phyloP scores from a whole-genome alignment of 2,888 invertebrate genomes.

The Sipha maydis region DNA sequence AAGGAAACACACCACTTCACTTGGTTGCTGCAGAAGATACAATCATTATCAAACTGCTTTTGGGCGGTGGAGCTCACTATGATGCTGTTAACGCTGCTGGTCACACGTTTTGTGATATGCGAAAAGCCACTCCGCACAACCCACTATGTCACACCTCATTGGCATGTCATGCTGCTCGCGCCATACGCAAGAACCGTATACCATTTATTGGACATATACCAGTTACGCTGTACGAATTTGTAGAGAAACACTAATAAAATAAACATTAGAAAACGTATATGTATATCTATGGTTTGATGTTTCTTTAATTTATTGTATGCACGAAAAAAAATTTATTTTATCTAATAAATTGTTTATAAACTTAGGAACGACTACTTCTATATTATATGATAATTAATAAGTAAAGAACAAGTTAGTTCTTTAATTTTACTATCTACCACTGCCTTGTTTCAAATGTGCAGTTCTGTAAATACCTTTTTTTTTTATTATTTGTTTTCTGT shows the following conservation, averaged over 20 bases:
- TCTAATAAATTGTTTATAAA: slow-evolving; percentile 34
- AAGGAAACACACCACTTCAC: slow-evolving; percentile 89
- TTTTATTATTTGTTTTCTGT: too few species aligned
- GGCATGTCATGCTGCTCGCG: slow-evolving; percentile 86
- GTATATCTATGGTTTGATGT: slow-evolving; percentile 57
- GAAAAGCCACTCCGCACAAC: slow-evolving; percentile 74
- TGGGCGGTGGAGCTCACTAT: slow-evolving; percentile 85
- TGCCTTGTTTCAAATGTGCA: too few species aligned
- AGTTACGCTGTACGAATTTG: slow-evolving; percentile 51
- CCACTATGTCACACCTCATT: slow-evolving; percentile 82
- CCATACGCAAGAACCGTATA: slow-evolving; percentile 71
- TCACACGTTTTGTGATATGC: slow-evolving; percentile 78
- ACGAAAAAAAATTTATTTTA: slow-evolving; percentile 42
- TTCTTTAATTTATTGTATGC: slow-evolving; percentile 60
- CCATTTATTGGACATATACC: slow-evolving; percentile 64
- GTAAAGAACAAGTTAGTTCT: too few species aligned
- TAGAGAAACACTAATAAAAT: slow-evolving; percentile 48
- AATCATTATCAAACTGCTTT: slow-evolving; percentile 75
- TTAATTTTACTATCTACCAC: too few species aligned
- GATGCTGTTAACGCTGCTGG: slow-evolving; percentile 83
- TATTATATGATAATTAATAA: too few species aligned
- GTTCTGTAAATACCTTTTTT: too few species aligned
- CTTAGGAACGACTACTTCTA: background rate
- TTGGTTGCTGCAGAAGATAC: slow-evolving; percentile 78
- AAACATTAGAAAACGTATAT: slow-evolving; percentile 34